Conservation (phyloP, 2,797 vertebrate species). For the Anabas testudineus region DNA sequence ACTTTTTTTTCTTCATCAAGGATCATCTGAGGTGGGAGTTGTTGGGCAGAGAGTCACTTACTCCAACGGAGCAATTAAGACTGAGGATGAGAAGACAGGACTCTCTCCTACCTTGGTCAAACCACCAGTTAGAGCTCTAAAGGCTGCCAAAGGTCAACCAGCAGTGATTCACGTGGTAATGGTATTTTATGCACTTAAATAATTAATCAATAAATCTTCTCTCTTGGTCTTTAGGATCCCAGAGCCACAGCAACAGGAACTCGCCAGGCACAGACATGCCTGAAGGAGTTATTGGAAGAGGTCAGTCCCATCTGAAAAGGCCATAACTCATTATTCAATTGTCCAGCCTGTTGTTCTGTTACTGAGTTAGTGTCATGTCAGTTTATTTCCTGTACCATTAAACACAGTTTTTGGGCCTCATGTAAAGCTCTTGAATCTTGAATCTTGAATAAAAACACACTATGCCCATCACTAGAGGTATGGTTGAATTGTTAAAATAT, state of each 20-base stretch:
- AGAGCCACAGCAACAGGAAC: constrained; percentile 63
- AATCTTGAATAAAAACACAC: neutral
- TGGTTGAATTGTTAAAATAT: neutral
- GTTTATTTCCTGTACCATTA: neutral
- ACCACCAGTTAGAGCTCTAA: constrained; percentile 80
- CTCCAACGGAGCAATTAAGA: constrained; percentile 79
- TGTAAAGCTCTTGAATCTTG: neutral
- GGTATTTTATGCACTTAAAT: neutral
- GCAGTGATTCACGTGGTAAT: neutral
- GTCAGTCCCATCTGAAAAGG: constrained; percentile 70
- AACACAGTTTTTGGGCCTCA: neutral
- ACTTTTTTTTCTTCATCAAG: constrained; percentile 54
- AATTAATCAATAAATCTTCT: neutral
- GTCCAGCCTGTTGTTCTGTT: neutral
- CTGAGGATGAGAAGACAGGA: constrained; percentile 79
- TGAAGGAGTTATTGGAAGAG: constrained; percentile 91
- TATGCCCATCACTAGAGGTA: neutral
- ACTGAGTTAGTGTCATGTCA: neutral
- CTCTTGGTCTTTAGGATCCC: constrained; percentile 65
- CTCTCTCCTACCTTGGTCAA: constrained; percentile 67
- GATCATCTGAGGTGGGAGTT: constrained; percentile 80
- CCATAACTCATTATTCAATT: constrained; percentile 12
- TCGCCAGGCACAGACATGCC: constrained; percentile 77
- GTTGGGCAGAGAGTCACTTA: constrained; percentile 85
- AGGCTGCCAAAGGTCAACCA: constrained; percentile 86